Conservation (phyloP, 2,797 vertebrate genomes). For the Gallirallus australis region DNA sequence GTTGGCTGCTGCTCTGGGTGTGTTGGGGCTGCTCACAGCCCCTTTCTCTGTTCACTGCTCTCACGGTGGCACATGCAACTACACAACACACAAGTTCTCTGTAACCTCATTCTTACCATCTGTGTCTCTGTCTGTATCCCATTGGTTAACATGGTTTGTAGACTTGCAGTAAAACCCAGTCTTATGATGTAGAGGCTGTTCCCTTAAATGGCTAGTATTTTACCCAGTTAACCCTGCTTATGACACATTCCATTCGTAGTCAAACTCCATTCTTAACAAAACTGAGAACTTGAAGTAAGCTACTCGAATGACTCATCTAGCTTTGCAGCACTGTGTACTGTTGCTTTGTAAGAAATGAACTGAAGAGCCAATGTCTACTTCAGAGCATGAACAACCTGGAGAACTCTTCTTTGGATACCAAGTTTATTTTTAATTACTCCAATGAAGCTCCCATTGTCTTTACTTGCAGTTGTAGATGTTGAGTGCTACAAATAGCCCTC, state of each 20-base stretch:
- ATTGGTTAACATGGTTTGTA: background rate
- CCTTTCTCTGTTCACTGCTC: background rate
- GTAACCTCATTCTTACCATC: background rate
- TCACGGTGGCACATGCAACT: background rate
- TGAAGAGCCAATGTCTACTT: background rate
- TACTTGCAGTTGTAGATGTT: background rate
- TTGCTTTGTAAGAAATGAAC: background rate
- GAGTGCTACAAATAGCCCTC: background rate
- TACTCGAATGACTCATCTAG: background rate
- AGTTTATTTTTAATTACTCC: background rate
- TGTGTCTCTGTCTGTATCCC: background rate
- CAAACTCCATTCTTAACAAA: background rate
- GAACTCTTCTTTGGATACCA: background rate
- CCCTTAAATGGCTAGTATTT: background rate
- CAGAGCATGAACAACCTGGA: background rate
- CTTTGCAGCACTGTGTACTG: background rate
- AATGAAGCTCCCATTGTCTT: background rate
- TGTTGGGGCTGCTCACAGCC: background rate
- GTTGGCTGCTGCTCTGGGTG: fast-evolving
- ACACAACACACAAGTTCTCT: background rate
- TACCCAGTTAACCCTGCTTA: background rate
- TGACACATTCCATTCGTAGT: background rate
- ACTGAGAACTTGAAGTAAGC: background rate
- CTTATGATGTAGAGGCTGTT: background rate
- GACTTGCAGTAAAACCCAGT: background rate